Evolutionary conservation across 2,888 invertebrate species (phyloP).

Genomic region (Keiferia lycopersicella): DNA sequence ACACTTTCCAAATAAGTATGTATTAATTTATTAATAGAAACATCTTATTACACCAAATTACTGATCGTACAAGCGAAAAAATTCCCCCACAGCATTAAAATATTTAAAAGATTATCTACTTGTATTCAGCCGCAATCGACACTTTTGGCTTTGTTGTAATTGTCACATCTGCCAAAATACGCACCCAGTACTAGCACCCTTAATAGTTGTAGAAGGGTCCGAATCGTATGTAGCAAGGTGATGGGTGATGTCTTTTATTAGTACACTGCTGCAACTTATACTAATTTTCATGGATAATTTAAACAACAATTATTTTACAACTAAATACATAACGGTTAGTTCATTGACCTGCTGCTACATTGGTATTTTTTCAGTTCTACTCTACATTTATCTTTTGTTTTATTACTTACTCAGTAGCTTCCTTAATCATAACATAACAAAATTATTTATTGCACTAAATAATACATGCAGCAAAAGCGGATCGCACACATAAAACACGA

Average conservation of each 20-base stretch:
- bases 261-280: neutral
- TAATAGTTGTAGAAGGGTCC: neutral
- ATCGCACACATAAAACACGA: no score
- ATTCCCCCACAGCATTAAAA: slow-evolving; percentile 24
- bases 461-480: no score
- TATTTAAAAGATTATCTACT: slow-evolving; percentile 67
- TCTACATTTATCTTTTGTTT: no score
- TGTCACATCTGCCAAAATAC: slow-evolving; percentile 75
- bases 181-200: slow-evolving; percentile 15
- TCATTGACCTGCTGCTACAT: no score
- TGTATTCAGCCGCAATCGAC: slow-evolving; percentile 71
- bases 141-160: slow-evolving; percentile 65
- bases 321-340: no score
- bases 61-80: slow-evolving; percentile 13
- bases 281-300: no score
- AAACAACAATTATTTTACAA: no score
- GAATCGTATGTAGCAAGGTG: neutral
- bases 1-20: neutral
- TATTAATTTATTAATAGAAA: neutral
- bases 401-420: no score
- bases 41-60: neutral
- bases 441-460: no score
- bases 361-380: no score
- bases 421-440: no score
- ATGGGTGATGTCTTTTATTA: neutral